Evolutionary conservation across 2,113 vertebrate species (phyloP).

Genomic region (Thunnus thynnus): DNA sequence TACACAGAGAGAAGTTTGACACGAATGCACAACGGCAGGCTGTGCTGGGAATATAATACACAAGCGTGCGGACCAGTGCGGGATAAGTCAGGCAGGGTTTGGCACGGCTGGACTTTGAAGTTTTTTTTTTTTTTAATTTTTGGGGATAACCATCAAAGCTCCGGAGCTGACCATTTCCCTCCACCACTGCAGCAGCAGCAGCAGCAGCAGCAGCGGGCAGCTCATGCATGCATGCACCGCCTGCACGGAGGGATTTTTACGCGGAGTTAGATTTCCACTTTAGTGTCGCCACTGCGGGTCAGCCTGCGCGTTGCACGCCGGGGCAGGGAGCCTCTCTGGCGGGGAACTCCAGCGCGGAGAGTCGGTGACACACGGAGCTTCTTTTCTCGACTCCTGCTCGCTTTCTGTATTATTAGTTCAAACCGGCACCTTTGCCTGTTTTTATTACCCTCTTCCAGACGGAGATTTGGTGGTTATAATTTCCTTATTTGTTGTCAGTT

Average conservation of each 20-base stretch:
- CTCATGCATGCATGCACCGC: constrained; percentile 10
- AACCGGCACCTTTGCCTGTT: not conserved
- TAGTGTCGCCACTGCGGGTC: constrained; percentile 58
- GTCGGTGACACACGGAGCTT: constrained; percentile 23
- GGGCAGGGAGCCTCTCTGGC: constrained; percentile 52
- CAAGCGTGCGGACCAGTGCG: constrained; percentile 44
- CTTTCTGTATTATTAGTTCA: rapidly evolving
- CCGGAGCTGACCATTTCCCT: constrained; percentile 1
- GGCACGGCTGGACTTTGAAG: constrained; percentile 54
- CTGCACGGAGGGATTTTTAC: constrained; percentile 7
- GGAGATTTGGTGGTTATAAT: not conserved
- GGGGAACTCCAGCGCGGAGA: constrained; percentile 30
- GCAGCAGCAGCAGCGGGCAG: constrained; percentile 8
- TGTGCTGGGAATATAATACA: constrained; percentile 7
- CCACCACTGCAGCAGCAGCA: constrained; percentile 6
- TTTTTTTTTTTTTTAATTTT: not conserved
- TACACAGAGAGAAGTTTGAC: constrained; percentile 80
- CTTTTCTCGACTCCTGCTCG: not conserved
- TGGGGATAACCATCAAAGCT: not conserved
- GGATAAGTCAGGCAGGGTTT: constrained; percentile 46
- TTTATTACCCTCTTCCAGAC: not conserved
- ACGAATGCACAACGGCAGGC: constrained; percentile 66
- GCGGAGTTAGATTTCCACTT: constrained; percentile 24
- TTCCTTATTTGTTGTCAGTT: not conserved
- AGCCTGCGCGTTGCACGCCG: constrained; percentile 57